phyloP scores from a whole-genome alignment of 2,888 invertebrate species.

The Dicycla oo region DNA sequence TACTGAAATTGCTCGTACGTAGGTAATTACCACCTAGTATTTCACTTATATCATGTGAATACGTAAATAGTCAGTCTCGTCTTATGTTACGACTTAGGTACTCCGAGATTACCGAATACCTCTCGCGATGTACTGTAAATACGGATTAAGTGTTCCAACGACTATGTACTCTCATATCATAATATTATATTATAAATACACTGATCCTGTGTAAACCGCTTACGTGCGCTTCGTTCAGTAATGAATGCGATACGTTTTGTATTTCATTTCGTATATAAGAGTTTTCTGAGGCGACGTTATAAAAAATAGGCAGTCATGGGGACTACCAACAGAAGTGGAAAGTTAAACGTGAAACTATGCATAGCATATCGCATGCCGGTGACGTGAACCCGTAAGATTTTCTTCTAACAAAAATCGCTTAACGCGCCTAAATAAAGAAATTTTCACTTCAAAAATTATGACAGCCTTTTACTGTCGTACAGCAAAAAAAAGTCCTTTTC shows the following conservation, averaged over 20 bases:
- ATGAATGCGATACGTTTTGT: constrained; percentile 24
- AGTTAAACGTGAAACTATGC: no score
- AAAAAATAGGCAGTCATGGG: not conserved
- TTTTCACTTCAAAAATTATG: not conserved
- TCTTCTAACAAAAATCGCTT: no score
- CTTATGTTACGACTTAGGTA: constrained; percentile 9
- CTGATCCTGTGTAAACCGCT: constrained; percentile 32
- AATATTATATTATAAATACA: constrained; percentile 14
- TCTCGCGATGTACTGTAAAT: constrained; percentile 15
- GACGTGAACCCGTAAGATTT: no score
- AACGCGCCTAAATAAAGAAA: no score
- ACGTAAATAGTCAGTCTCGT: not conserved
- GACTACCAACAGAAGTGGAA: no score
- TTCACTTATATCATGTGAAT: not conserved
- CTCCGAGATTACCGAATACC: not conserved
- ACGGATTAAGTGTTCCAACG: constrained; percentile 26
- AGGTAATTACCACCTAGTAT: not conserved
- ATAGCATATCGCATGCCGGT: no score
- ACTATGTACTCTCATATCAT: constrained; percentile 2
- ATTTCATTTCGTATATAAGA: constrained; percentile 9
- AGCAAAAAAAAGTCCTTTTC: not conserved
- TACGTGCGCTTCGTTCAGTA: constrained; percentile 24
- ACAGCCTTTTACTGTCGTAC: not conserved
- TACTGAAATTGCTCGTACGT: not conserved
- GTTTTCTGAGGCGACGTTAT: not conserved